Percentiles rank a stretch among this genome's conserved stretches.
Conservation (phyloP, 2,797 vertebrate genomes). For the Stomatorhinus walkeri region DNA sequence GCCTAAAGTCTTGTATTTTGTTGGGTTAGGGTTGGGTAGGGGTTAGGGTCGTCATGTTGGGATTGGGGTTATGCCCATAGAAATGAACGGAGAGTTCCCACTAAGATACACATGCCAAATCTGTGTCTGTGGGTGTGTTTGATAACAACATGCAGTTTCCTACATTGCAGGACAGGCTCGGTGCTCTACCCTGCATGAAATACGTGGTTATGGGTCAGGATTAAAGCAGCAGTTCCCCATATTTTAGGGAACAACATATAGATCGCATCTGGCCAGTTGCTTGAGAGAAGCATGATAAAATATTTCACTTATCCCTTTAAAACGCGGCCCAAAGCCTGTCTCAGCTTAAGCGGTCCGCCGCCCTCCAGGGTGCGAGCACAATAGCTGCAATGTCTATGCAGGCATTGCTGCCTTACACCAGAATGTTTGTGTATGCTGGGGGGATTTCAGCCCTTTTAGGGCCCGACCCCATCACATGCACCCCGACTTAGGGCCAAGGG, state of each 20-base stretch:
- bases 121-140: background rate
- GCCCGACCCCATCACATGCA: background rate
- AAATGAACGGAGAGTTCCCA: background rate
- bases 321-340: background rate
- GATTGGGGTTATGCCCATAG: background rate
- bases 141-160: background rate
- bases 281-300: background rate
- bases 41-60: background rate
- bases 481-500: background rate
- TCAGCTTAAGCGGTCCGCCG: background rate
- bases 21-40: background rate
- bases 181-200: background rate
- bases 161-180: background rate
- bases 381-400: background rate
- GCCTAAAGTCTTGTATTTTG: background rate
- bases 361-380: background rate
- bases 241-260: background rate
- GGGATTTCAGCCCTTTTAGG: background rate
- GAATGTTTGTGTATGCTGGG: background rate
- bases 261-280: background rate
- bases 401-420: background rate
- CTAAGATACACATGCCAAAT: background rate
- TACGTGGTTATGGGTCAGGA: background rate
- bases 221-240: background rate
- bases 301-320: background rate